phyloP scores from a whole-genome alignment of 1,140 invertebrate genomes.

The Xylocopa sonorina region DNA sequence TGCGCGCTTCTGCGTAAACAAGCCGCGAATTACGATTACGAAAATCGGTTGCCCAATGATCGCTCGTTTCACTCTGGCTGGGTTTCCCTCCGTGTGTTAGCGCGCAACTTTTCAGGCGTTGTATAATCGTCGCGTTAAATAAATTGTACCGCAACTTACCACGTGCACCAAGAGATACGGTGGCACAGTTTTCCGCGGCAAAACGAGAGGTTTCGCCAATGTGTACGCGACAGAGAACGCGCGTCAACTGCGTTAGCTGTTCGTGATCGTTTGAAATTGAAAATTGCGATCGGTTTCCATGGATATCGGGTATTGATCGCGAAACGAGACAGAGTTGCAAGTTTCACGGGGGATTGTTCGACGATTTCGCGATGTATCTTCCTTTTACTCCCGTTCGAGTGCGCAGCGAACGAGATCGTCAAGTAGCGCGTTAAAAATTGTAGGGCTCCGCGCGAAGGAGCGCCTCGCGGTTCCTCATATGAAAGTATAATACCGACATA shows the following conservation, averaged over 20 bases:
- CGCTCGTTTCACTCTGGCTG: too few relatives aligned
- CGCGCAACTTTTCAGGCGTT: neutral
- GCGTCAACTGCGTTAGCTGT: too few relatives aligned
- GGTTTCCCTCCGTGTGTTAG: constrained; percentile 1
- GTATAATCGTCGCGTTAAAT: constrained; percentile 1
- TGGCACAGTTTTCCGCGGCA: constrained; percentile 19
- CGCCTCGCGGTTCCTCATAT: constrained; percentile 4
- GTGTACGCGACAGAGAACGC: constrained; percentile 1
- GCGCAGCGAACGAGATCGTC: neutral
- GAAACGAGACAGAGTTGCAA: neutral
- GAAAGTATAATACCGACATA: constrained; percentile 48
- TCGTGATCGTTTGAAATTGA: too few relatives aligned
- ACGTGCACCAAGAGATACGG: neutral
- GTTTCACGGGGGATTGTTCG: neutral
- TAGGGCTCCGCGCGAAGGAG: neutral
- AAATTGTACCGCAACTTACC: neutral
- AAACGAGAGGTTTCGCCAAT: constrained; percentile 19
- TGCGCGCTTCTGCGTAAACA: neutral
- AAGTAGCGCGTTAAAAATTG: constrained; percentile 30
- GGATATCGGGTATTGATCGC: constrained; percentile 3
- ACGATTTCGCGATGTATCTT: neutral
- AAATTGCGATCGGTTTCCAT: too few relatives aligned
- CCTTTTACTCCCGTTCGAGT: neutral
- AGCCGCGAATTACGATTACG: constrained; percentile 10
- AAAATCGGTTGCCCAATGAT: constrained; percentile 24